Conservation (phyloP, 2,797 vertebrate genomes). For the Melanotaenia nigrans region DNA sequence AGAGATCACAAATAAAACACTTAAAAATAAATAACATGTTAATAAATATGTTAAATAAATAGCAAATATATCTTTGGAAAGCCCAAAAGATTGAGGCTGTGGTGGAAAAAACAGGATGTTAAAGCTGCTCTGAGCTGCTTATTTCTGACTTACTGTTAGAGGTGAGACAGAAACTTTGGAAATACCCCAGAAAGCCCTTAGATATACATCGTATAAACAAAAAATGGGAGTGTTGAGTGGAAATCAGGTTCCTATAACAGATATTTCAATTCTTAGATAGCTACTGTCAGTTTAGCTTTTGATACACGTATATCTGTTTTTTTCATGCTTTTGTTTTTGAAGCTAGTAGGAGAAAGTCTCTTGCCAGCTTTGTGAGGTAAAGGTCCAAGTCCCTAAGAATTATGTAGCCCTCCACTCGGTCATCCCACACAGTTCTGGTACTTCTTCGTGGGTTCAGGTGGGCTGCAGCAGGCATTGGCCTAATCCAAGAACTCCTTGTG, state of each 20-base stretch:
- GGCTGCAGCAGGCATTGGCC: not conserved
- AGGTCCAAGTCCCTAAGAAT: slow-evolving; percentile 82
- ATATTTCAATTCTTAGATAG: not conserved
- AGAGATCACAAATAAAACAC: slow-evolving; percentile 64
- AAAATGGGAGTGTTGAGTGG: not conserved
- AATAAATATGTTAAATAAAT: slow-evolving; percentile 80
- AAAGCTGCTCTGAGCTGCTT: slow-evolving; percentile 24
- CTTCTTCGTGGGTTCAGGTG: not conserved
- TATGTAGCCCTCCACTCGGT: slow-evolving; percentile 79
- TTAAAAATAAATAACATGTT: slow-evolving; percentile 70
- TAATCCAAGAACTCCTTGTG: slow-evolving; percentile 36
- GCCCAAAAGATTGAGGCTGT: slow-evolving; percentile 58
- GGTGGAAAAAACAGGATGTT: slow-evolving; percentile 61
- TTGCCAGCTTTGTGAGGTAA: slow-evolving; percentile 81
- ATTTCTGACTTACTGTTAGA: slow-evolving; percentile 45
- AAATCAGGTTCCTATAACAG: slow-evolving; percentile 10
- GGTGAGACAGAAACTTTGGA: slow-evolving; percentile 72
- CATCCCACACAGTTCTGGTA: slow-evolving; percentile 67
- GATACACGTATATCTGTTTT: not conserved
- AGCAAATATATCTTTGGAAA: slow-evolving; percentile 75
- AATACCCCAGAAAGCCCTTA: slow-evolving; percentile 69
- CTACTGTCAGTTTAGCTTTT: slow-evolving; percentile 9
- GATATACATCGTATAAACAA: slow-evolving; percentile 15
- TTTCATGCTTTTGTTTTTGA: slow-evolving; percentile 40
- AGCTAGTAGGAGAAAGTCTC: slow-evolving; percentile 80